phyloP scores from a whole-genome alignment of 2,797 vertebrate genomes.

The Pristis pectinata region DNA sequence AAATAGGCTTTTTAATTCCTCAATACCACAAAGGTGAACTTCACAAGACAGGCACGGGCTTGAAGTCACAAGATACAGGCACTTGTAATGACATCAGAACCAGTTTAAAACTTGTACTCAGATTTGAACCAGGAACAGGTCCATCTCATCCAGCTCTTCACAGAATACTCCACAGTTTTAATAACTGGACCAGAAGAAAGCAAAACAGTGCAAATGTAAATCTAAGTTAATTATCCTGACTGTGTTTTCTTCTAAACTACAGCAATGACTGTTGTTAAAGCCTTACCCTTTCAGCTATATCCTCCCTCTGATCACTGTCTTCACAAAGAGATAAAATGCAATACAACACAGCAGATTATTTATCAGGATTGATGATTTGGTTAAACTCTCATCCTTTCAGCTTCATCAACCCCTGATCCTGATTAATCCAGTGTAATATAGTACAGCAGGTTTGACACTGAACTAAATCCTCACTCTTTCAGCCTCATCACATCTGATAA shows the following conservation, averaged over 20 bases:
- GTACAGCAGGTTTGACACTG: conserved; percentile 32
- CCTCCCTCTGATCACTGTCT: background rate
- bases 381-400: conserved; percentile 34
- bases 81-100: background rate
- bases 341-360: conserved; percentile 32
- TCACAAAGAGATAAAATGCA: background rate
- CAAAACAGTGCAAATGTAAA: conserved; percentile 29
- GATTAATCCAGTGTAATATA: conserved; percentile 38
- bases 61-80: background rate
- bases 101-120: background rate
- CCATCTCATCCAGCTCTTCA: background rate
- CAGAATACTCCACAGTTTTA: background rate
- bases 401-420: conserved; percentile 37
- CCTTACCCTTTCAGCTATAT: conserved; percentile 30
- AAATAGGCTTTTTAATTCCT: background rate
- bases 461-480: conserved; percentile 32
- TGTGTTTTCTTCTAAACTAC: conserved; percentile 12
- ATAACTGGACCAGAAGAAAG: background rate
- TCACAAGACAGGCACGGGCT: background rate
- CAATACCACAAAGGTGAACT: background rate
- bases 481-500: conserved; percentile 36
- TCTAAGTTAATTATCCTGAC: conserved; percentile 10
- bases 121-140: background rate
- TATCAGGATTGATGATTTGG: conserved; percentile 38
- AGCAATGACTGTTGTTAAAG: conserved; percentile 4